These are phyloP conservation scores for Prunella himalayana DNA, from an alignment of 2,113 vertebrate species.

Conservation along the genomic window DNA sequence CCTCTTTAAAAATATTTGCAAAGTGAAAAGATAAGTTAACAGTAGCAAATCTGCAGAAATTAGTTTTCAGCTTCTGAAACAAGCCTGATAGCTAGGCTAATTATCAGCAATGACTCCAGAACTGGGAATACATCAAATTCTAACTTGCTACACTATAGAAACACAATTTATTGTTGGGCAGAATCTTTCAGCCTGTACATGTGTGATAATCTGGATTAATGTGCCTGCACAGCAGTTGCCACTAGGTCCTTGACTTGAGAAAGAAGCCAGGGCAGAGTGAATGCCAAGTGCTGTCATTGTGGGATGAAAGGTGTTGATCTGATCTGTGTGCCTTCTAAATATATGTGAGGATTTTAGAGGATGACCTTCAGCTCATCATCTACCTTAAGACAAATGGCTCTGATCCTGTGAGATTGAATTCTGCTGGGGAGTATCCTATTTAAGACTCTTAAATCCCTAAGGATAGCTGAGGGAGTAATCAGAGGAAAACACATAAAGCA, in stretches of 20 bases:
- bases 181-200: not conserved
- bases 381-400: not conserved
- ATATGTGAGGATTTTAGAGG: not conserved
- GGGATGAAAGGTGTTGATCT: not conserved
- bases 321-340: not conserved
- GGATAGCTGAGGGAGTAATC: not conserved
- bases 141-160: not conserved
- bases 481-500: not conserved
- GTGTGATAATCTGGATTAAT: not conserved
- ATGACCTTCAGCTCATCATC: slow-evolving; percentile 12
- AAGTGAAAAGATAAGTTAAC: not conserved
- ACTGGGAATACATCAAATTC: not conserved
- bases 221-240: not conserved
- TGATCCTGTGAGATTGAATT: not conserved
- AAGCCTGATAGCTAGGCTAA: not conserved
- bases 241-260: not conserved
- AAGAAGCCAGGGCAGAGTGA: not conserved
- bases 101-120: not conserved
- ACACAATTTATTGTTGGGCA: not conserved
- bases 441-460: not conserved
- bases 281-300: not conserved
- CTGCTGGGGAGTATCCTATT: not conserved
- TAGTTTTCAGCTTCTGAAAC: not conserved
- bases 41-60: not conserved
- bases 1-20: not conserved